These are phyloP conservation scores for Oryzaephilus surinamensis DNA, from an alignment of 1,140 invertebrate genomes.

Conservation along the genomic window DNA sequence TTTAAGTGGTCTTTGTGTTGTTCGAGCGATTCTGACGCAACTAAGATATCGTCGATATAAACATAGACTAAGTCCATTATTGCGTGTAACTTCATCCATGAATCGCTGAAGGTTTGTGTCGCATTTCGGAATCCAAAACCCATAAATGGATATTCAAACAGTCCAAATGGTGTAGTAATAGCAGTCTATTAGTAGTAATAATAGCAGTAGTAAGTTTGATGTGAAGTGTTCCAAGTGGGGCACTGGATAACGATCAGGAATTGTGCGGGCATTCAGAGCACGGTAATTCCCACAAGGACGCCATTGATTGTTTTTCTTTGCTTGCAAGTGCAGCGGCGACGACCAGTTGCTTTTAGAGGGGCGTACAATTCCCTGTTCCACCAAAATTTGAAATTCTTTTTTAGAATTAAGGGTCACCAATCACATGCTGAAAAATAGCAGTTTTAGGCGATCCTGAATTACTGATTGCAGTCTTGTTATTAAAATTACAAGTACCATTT, in stretches of 20 bases:
- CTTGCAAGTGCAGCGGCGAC: slow-evolving; percentile 33
- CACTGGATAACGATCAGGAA: slow-evolving; percentile 30
- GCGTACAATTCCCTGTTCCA: slow-evolving; percentile 26
- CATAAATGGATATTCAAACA: slow-evolving; percentile 34
- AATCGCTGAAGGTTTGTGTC: slow-evolving; percentile 30
- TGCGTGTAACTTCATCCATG: slow-evolving; percentile 8
- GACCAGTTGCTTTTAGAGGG: slow-evolving; percentile 37
- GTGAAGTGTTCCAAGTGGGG: slow-evolving; percentile 26
- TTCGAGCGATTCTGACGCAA: slow-evolving; percentile 30
- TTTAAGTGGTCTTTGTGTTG: slow-evolving; percentile 24
- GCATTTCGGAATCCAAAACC: slow-evolving; percentile 34
- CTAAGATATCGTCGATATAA: slow-evolving; percentile 34
- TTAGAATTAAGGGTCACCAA: too few relatives aligned
- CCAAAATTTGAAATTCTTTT: slow-evolving; percentile 19
- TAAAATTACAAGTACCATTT: too few relatives aligned
- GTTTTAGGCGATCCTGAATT: too few relatives aligned
- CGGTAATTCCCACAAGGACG: slow-evolving; percentile 37
- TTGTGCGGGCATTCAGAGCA: slow-evolving; percentile 33
- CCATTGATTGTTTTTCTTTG: slow-evolving; percentile 30
- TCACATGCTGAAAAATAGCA: too few relatives aligned
- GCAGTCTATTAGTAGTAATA: slow-evolving; percentile 32
- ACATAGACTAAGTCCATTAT: slow-evolving; percentile 21
- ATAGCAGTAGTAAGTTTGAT: too few relatives aligned
- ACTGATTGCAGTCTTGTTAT: too few relatives aligned
- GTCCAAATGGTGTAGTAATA: slow-evolving; percentile 28